Evolutionary conservation across 2,888 invertebrate genomes (phyloP).

Genomic region (Tiliacea citrago): DNA sequence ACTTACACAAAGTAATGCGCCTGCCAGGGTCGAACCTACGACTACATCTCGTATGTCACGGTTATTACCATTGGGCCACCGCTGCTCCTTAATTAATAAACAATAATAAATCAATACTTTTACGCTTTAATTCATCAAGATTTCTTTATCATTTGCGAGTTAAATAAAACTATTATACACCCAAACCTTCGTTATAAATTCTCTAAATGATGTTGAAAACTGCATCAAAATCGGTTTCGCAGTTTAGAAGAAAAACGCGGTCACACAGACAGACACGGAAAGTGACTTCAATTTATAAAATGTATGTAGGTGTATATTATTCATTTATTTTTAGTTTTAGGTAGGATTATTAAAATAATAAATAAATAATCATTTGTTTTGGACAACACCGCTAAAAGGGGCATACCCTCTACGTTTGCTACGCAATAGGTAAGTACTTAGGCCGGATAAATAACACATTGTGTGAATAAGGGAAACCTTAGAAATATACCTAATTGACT

Average conservation of each 20-base stretch:
- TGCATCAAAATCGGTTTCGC: neutral
- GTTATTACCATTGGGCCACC: no score
- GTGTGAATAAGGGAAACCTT: constrained; percentile 6
- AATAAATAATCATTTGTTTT: constrained; percentile 15
- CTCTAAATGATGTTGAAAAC: neutral
- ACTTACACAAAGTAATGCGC: no score
- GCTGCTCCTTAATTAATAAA: no score
- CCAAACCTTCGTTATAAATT: neutral
- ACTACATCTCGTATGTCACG: no score
- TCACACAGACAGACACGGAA: neutral
- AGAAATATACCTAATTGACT: constrained; percentile 7
- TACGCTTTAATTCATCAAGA: neutral
- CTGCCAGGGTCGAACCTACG: no score
- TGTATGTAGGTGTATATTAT: neutral
- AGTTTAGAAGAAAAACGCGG: neutral
- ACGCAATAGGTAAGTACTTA: neutral
- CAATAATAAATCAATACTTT: no score
- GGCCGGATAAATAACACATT: constrained; percentile 14
- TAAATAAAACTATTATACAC: neutral
- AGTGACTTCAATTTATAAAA: neutral
- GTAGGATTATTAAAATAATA: neutral
- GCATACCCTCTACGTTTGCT: neutral
- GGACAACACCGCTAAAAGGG: constrained; percentile 16
- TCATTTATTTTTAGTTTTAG: neutral
- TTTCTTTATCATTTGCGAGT: neutral